Base-by-base conservation (phyloP, 2,888 invertebrate genomes). In the Aproaerema taeniolella region DNA sequence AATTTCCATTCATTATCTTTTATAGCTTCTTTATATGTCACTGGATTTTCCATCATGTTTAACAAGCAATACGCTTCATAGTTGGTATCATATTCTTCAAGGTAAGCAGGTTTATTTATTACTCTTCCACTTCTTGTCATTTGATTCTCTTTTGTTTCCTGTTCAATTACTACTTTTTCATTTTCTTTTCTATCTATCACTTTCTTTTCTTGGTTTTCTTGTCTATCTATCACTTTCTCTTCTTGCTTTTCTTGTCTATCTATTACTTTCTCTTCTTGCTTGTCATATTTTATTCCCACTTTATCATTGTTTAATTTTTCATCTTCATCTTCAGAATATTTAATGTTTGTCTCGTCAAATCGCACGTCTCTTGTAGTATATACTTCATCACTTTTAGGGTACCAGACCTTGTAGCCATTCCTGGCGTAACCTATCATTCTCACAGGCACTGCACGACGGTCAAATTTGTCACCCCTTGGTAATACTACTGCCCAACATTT, bases 401-500 rank as follows among this genome's bases (percentile, higher is more conserved):
- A 33, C 49, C 49, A 49, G 13, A 49, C 8, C 29, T 25, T 37
- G 12, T 45, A 49, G 29, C 44, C 49, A 13, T 20, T 31, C 8
- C 20, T 11, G 11, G 30, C 30, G 35, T 43, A 50, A 29, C 47
- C 50, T 2, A 50, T 20, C 40, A 50, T 41, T 31, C 41, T 37
- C n/a, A 43, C 28, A 10, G 29, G 38, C 37, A 20, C 39, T 7
- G 48, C 45, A 43, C 45, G 41, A 9, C 6, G 10, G 2, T 41
- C 41, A 3, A 48, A 20, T 29, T 48, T 48, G 2, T 24, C 37
- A 31, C 12, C 6, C 28, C 16, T 45, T 5, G 48, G 48, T 25
- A 46, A 4, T 15, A 25, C 31, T 2, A 40, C 24, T 6, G 12
- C n/a, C 48, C 48, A 48, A 4, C 34, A 42, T 31, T 46, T 39